These are phyloP conservation scores for Patiria pectinifera DNA, from an alignment of 53 echinoderm and acorn worm genomes.

Conservation along the genomic window DNA sequence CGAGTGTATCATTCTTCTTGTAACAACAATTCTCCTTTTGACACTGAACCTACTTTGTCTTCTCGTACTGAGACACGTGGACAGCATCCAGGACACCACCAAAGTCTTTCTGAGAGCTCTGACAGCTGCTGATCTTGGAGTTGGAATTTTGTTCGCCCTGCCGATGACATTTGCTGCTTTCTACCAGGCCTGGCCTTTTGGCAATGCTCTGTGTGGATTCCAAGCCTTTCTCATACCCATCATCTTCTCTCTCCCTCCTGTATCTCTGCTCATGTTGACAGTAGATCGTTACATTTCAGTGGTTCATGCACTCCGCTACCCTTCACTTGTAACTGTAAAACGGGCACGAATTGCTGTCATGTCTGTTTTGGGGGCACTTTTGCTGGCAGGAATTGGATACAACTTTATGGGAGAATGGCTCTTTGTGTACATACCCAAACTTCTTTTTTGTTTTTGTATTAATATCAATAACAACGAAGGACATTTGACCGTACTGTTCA, in stretches of 20 bases:
- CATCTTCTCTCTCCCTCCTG: too few relatives aligned
- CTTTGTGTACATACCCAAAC: too few relatives aligned
- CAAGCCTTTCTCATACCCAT: background rate
- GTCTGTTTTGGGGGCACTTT: background rate
- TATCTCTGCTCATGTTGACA: constrained; percentile 42
- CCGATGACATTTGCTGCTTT: background rate
- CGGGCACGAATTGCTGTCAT: constrained; percentile 29
- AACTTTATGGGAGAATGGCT: too few relatives aligned
- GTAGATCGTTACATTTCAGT: constrained; percentile 6
- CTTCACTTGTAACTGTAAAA: constrained; percentile 32
- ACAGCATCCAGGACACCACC: constrained; percentile 65
- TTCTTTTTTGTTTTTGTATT: too few relatives aligned
- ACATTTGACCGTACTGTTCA: too few relatives aligned
- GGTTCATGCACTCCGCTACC: constrained; percentile 52
- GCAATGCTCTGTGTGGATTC: constrained; percentile 6
- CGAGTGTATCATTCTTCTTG: background rate
- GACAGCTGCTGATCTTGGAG: constrained; percentile 36
- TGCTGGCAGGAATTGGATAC: too few relatives aligned
- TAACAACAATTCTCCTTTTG: background rate
- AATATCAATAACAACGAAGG: too few relatives aligned
- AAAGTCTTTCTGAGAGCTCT: constrained; percentile 48
- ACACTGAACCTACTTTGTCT: constrained; percentile 36
- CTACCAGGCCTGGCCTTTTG: constrained; percentile 21
- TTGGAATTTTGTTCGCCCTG: background rate
- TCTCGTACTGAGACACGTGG: constrained; percentile 6